phyloP scores from a whole-genome alignment of 35 echinoderm and acorn worm genomes.

The Nesometra sesokonis region DNA sequence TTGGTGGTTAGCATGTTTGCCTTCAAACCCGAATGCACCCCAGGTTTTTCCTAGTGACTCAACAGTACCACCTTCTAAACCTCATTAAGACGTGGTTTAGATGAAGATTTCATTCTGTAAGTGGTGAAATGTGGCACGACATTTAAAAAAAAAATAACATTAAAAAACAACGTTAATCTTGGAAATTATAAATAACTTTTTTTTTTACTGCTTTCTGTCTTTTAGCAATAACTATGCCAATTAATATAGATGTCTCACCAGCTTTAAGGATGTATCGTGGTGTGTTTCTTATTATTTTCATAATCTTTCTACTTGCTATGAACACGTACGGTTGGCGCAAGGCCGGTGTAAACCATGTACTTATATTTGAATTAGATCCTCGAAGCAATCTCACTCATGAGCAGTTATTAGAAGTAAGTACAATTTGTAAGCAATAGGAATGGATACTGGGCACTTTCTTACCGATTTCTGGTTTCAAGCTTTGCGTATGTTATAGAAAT shows the following conservation, averaged over 20 bases:
- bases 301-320: slow-evolving; percentile 81
- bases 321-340: slow-evolving; percentile 98
- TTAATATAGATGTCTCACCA: slow-evolving; percentile 1
- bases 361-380: slow-evolving; percentile 98
- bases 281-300: slow-evolving; percentile 95
- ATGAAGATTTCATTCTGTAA: too few relatives aligned
- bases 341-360: slow-evolving; percentile 93
- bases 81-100: too few relatives aligned
- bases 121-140: too few relatives aligned
- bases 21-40: too few relatives aligned
- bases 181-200: background rate
- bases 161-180: too few relatives aligned
- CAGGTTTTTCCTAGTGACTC: too few relatives aligned
- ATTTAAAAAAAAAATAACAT: too few relatives aligned
- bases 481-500: too few relatives aligned
- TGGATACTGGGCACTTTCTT: too few relatives aligned
- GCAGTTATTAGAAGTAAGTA: slow-evolving; percentile 78
- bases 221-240: background rate
- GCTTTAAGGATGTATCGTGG: slow-evolving; percentile 86
- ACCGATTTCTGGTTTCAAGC: too few relatives aligned
- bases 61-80: too few relatives aligned
- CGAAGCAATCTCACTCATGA: slow-evolving; percentile 86
- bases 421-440: background rate
- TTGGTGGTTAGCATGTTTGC: too few relatives aligned
- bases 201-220: background rate